Evolutionary conservation across 2,113 vertebrate species (phyloP), one percentile per base, ranked within the genome.

Genomic region (Myrmophylax atrothorax): DNA sequence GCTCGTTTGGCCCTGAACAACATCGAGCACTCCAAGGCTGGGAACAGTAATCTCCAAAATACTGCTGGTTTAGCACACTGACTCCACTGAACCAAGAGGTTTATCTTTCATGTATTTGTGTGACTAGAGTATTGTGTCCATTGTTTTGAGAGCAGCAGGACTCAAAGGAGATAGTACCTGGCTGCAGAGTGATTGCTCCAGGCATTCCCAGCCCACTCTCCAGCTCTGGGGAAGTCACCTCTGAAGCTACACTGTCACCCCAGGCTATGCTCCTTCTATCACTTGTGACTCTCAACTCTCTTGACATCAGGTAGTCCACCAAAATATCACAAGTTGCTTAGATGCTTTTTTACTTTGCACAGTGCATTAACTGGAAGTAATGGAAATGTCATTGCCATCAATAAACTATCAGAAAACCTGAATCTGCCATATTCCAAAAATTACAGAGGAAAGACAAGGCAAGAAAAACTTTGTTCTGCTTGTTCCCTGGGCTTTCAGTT

Each of bases 21-120:
- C 53, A 37, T 0, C 7, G 26, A 81, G 28, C 10, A 2, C 26
- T 47, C 35, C 47, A 84, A 56, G 38, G 42, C 22, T 70, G 33
- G n/a, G 31, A 86, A 38, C 2, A 37, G 14, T 17, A 8, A n/a
- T 10, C 55, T 81, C 38, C 59, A 33, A 76, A 86, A 26, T 2
- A 1, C 6, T 63, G 59, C 33, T 74, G 38, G 2, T 33, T n/a
- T 38, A 73, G 49, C 17, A 46, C 17, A 10, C 4, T 10, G 38
- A 2, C 50, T 79, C 49, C 62, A 40, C 4, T 0, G 0, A 26
- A 42, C 4, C 10, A 10, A 8, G 5, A 10, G 5, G 0, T 29
- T 53, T 58, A 3, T n/a, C 12, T 6, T 44, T 74, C 35, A 10
- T 62, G 58, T 46, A 35, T n/a, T 69, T 80, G 52, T 49, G 60